These are phyloP conservation scores for Trachelipus rathkii DNA, from an alignment of 1,140 invertebrate genomes.

Conservation along the genomic window DNA sequence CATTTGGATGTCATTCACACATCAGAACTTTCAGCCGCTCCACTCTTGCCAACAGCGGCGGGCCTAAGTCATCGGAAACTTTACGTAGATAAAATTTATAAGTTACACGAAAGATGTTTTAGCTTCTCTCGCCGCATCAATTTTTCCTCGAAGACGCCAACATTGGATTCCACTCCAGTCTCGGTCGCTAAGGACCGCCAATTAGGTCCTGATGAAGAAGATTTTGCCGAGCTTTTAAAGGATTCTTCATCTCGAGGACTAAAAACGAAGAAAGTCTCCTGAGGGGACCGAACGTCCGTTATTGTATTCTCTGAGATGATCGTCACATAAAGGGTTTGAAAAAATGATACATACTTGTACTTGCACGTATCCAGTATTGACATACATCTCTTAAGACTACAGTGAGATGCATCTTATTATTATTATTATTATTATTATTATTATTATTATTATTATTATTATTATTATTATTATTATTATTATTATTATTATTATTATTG, in stretches of 20 bases:
- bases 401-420: no score
- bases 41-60: neutral
- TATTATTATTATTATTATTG: no score
- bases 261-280: neutral
- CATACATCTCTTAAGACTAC: no score
- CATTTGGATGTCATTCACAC: neutral
- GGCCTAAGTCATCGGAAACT: neutral
- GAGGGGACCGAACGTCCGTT: neutral
- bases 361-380: no score
- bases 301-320: no score
- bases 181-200: constrained; percentile 3
- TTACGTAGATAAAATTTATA: constrained; percentile 9
- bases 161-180: neutral
- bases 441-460: no score
- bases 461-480: no score
- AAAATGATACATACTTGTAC: no score
- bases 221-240: neutral
- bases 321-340: no score
- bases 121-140: neutral
- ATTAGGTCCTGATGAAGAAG: constrained; percentile 6
- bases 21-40: neutral
- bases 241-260: no score
- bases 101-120: constrained; percentile 10
- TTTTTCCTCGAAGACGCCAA: neutral
- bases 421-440: no score